Conservation (phyloP, 2,888 invertebrate genomes). For the Adineta ricciae region DNA sequence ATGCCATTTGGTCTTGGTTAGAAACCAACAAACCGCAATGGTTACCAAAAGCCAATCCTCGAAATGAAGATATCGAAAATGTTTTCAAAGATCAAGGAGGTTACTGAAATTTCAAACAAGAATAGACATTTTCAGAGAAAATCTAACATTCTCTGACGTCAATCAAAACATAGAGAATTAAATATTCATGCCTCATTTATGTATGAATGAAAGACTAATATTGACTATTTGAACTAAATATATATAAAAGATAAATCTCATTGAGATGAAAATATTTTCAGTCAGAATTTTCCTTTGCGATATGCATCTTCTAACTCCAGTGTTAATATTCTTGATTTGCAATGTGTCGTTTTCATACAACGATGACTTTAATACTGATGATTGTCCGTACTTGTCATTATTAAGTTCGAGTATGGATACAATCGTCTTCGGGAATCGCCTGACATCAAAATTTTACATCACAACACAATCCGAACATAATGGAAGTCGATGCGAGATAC, state of each 20-base stretch:
- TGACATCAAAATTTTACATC: background rate
- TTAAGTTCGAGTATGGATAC: background rate
- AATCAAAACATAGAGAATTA: too few relatives aligned
- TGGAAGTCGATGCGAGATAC: background rate
- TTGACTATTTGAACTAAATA: too few relatives aligned
- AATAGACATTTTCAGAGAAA: too few relatives aligned
- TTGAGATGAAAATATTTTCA: too few relatives aligned
- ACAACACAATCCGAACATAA: background rate
- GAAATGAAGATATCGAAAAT: conserved; percentile 46
- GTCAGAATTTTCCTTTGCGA: too few relatives aligned
- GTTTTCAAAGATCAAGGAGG: conserved; percentile 53
- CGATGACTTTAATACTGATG: background rate
- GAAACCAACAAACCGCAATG: conserved; percentile 44
- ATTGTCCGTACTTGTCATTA: background rate
- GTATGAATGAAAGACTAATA: too few relatives aligned
- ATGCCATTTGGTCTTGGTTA: conserved; percentile 40
- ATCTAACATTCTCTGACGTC: too few relatives aligned
- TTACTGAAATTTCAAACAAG: conserved; percentile 39
- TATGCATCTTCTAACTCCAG: too few relatives aligned
- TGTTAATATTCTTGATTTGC: too few relatives aligned
- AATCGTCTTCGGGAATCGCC: background rate
- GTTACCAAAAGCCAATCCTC: conserved; percentile 48
- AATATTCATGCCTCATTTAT: too few relatives aligned
- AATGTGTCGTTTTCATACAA: too few relatives aligned
- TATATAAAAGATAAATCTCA: too few relatives aligned